These are phyloP conservation scores for Drosophila mimetica DNA, from an alignment of 2,888 invertebrate genomes.

Conservation along the genomic window DNA sequence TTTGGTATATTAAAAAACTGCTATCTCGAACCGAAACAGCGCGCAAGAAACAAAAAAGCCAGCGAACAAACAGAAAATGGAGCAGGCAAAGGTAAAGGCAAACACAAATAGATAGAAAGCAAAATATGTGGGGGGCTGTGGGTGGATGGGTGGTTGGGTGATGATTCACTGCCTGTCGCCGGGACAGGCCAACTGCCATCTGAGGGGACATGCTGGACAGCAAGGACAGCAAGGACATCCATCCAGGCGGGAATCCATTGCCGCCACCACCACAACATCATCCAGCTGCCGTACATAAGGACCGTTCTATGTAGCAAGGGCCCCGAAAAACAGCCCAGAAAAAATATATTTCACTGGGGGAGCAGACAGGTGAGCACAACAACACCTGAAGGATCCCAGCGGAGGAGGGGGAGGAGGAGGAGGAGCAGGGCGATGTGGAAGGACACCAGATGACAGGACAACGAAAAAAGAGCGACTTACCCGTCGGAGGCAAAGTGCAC, in stretches of 20 bases:
- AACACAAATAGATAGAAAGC: conserved; percentile 26
- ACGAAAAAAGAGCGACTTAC: conserved; percentile 21
- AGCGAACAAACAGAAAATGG: conserved; percentile 32
- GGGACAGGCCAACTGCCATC: conserved; percentile 20
- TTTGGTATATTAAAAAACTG: conserved; percentile 22
- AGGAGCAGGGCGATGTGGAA: conserved; percentile 3
- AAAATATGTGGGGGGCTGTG: background rate
- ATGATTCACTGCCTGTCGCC: conserved; percentile 16
- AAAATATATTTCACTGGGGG: conserved; percentile 15
- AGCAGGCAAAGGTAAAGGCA: conserved; percentile 34
- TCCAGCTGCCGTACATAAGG: conserved; percentile 28
- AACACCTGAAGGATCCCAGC: conserved; percentile 33
- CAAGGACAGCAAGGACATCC: conserved; percentile 31
- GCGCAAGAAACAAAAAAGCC: background rate
- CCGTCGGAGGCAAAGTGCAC: conserved; percentile 5
- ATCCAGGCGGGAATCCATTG: conserved; percentile 19
- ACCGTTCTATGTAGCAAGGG: conserved; percentile 14
- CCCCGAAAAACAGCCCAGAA: background rate
- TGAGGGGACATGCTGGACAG: conserved; percentile 13
- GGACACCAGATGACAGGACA: conserved; percentile 23
- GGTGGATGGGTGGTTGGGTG: no score
- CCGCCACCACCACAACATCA: conserved; percentile 14
- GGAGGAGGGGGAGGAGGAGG: background rate
- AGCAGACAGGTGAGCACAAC: conserved; percentile 43
- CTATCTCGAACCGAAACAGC: conserved; percentile 24